Conservation (phyloP, 1,140 invertebrate species). For the Melanaphis sacchari region DNA sequence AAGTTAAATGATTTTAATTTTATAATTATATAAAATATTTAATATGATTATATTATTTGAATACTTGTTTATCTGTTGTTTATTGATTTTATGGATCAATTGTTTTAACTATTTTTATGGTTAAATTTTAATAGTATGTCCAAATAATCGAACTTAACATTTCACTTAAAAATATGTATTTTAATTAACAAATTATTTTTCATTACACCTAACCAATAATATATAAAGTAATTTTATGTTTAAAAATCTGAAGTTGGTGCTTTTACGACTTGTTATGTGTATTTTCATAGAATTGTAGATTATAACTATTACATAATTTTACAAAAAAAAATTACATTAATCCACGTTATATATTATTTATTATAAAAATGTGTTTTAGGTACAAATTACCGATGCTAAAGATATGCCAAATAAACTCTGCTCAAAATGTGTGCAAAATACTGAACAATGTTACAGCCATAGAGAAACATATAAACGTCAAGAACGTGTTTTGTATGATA, state of each 20-base stretch:
- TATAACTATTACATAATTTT: no score
- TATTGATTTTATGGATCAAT: not conserved
- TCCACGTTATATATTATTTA: not conserved
- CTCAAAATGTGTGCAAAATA: slow-evolving; percentile 56
- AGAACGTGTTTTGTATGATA: slow-evolving; percentile 35
- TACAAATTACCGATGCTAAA: slow-evolving; percentile 55
- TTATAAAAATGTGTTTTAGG: not conserved
- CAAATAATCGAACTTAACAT: not conserved
- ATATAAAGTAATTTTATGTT: not conserved
- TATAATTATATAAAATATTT: not conserved
- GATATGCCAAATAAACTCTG: slow-evolving; percentile 54
- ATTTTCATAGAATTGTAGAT: not conserved
- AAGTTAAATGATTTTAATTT: not conserved
- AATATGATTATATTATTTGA: not conserved
- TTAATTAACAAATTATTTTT: not conserved
- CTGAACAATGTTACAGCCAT: slow-evolving; percentile 53
- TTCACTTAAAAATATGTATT: not conserved
- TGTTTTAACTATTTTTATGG: no score
- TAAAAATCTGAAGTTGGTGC: not conserved
- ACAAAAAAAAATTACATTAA: no score
- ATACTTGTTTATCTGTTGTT: not conserved
- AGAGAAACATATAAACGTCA: slow-evolving; percentile 55
- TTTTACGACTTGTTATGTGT: not conserved
- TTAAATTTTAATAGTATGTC: no score
- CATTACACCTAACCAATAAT: not conserved